Base-by-base conservation (phyloP, 1,140 invertebrate genomes). In the Zeugodacus cucurbitae region DNA sequence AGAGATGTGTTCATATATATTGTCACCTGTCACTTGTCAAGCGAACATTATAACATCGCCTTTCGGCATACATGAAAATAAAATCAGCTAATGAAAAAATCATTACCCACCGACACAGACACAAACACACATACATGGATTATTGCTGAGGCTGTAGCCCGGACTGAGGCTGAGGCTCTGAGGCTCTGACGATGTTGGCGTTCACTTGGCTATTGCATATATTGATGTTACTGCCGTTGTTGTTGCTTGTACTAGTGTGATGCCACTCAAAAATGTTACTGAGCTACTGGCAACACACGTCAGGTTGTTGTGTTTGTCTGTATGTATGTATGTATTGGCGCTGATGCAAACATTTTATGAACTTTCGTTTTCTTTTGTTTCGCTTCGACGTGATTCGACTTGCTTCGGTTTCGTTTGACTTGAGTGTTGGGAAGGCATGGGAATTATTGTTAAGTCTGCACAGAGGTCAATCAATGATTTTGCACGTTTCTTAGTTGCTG, bases 71-170 rank as follows among this genome's bases (percentile, higher is more conserved):
- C 74, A 82, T 82, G 74, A 82, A 82, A 82, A 82, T 48, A 82
- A 82, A 82, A 82, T 82, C 74, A 82, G 74, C 74, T 82, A 82
- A 82, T 82, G 74, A 82, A 82, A 82, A 82, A 82, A 48, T 82
- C 74, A 82, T 54, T 82, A 82, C 37, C 41, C 74, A 48, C 41
- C 20, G 22, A 48, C 74, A 11, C 37, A 54, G 22, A 26, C 41
- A 10, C 58, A 26, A 0, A 54, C 48, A 54, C 17, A 54, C 26
- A 20, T 2, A 64, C 22, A 22, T 3, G 3, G 26, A 64, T 10
- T 3, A 2, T 14, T 29, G 32, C 2, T 70, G 26, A 20, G 14
- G 29, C 26, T 34, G 64, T 34, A 10, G 64, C 22, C n/a, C n/a
- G n/a, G n/a, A n/a, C n/a, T 29, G 64, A 70, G 22, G 20, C 57